phyloP scores from a whole-genome alignment of 1,140 invertebrate genomes.

The Ruditapes philippinarum region DNA sequence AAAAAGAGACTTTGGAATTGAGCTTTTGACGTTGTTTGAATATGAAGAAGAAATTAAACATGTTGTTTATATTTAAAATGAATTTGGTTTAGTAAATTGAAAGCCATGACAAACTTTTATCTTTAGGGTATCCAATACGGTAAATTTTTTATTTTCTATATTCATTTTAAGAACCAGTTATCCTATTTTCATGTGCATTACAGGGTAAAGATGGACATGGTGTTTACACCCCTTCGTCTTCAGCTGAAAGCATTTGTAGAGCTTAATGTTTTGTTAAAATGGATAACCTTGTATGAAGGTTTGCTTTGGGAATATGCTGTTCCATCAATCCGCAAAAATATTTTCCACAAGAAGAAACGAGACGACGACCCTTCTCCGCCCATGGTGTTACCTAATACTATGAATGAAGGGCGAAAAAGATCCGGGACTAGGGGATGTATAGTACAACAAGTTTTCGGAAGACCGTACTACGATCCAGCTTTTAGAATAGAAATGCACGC shows the following conservation, averaged over 20 bases:
- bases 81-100: no score
- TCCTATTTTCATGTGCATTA: no score
- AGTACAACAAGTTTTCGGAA: neutral
- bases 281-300: conserved; percentile 32
- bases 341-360: neutral
- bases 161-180: no score
- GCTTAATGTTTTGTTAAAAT: neutral
- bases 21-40: no score
- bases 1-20: no score
- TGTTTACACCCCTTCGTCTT: neutral
- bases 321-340: neutral
- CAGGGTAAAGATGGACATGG: neutral
- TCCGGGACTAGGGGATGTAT: neutral
- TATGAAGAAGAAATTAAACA: no score
- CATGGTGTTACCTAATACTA: neutral
- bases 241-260: neutral
- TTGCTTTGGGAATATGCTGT: neutral
- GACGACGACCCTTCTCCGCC: conserved; percentile 32
- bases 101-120: no score
- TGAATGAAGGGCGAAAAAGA: neutral
- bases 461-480: neutral
- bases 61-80: no score
- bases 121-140: no score
- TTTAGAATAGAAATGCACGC: neutral
- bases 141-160: no score